Base-by-base conservation (phyloP, 1,140 invertebrate genomes). In the Araneus ventricosus region DNA sequence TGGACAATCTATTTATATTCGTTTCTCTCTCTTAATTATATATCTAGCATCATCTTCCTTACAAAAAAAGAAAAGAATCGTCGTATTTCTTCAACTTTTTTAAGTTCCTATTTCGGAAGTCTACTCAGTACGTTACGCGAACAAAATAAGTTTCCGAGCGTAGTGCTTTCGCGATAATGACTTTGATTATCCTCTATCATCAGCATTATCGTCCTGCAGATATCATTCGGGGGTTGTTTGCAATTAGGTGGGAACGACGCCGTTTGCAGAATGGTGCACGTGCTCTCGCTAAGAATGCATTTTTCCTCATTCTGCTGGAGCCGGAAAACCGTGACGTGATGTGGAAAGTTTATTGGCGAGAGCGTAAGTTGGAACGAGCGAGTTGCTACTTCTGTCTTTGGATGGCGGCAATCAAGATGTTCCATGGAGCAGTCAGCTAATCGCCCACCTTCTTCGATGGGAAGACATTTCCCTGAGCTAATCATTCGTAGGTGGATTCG, bases 261-360 rank as follows among this genome's bases (percentile, higher is more conserved):
- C 70, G 70, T 75, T 75, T 75, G 70, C 14, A 14, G 70, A 75
- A 75, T 75, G 70, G 70, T 75, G 30, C 70, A 75, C 70, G 70
- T 75, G 70, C 70, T 4, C 3, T 34, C 70, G 14, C 70, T 37
- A 10, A 20, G 14, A 75, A 75, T 20, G 70, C 20, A 75, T 22
- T 34, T 75, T 75, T 75, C 70, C n/a, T 63, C 59, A 63, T 63
- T 63, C 59, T 63, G 24, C 59, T 20, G 22, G 30, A 17, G 67
- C 27, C n/a, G 17, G 10, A 8, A 0, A 75, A 2, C 17, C 27
- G 20, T 75, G 30, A 75, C 70, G 34, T 34, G 70, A 20, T 20
- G 30, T 4, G 14, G 70, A 20, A 70, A 30, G 24, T 70, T 75
- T 75, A 75, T 75, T 75, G 27, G 70, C 6, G 30, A 22, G 70